These are phyloP conservation scores for Drosophila mettleri DNA, from an alignment of 2,888 invertebrate species.

Conservation along the genomic window DNA sequence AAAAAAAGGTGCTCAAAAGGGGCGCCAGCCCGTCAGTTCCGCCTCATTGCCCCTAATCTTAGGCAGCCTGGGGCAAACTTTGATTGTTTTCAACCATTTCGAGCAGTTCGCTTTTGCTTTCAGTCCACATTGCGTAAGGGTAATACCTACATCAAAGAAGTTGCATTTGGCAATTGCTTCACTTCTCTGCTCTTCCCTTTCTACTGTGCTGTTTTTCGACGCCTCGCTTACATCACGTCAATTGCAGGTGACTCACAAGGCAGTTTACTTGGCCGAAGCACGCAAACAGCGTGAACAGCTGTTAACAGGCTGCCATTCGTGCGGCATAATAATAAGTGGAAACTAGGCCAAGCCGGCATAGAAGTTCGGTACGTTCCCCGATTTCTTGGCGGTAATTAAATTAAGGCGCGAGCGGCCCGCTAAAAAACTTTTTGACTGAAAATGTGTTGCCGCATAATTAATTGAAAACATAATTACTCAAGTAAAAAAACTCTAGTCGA, in stretches of 20 bases:
- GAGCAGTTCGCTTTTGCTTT: constrained; percentile 33
- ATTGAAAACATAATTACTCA: constrained; percentile 80
- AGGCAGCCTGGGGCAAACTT: constrained; percentile 57
- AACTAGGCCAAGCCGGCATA: constrained; percentile 11
- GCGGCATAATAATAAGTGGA: constrained; percentile 73
- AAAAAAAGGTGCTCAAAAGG: constrained; percentile 45
- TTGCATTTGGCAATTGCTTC: constrained; percentile 41
- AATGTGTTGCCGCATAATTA: constrained; percentile 75
- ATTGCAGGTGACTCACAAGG: constrained; percentile 75
- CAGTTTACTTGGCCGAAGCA: constrained; percentile 58
- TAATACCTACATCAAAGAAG: constrained; percentile 60
- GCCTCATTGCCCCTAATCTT: not conserved
- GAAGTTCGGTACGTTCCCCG: constrained; percentile 1
- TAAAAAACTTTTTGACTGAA: constrained; percentile 45
- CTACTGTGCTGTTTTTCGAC: not conserved
- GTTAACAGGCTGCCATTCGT: constrained; percentile 71
- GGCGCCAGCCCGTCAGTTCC: constrained; percentile 12
- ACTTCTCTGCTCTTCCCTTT: not conserved
- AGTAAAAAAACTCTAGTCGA: no score
- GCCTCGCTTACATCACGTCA: constrained; percentile 51
- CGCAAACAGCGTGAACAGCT: constrained; percentile 70
- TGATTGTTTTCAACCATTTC: constrained; percentile 61
- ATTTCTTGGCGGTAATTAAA: constrained; percentile 59
- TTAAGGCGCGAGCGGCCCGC: constrained; percentile 56
- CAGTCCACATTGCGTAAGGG: constrained; percentile 66